Evolutionary conservation across 2,113 vertebrate genomes (phyloP).

Genomic region (Danio rerio): DNA sequence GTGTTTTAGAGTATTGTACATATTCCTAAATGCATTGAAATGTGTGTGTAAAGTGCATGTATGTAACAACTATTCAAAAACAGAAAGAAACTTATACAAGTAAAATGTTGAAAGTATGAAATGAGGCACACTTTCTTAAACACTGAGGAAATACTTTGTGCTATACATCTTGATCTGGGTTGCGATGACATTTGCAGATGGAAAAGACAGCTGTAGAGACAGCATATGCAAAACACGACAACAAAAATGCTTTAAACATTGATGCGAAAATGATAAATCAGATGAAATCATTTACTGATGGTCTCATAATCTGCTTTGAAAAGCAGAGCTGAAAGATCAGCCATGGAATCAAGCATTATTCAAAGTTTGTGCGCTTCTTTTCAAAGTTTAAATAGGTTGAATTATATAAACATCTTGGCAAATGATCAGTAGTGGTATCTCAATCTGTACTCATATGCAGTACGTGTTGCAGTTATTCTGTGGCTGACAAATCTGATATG

Average conservation of each 20-base stretch:
- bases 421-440: not conserved
- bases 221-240: not conserved
- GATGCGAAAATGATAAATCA: not conserved
- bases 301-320: not conserved
- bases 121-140: conserved; percentile 19
- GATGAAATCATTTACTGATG: not conserved
- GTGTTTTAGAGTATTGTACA: not conserved
- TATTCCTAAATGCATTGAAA: not conserved
- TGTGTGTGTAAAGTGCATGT: not conserved
- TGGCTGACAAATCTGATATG: conserved; percentile 12
- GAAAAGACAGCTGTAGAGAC: not conserved
- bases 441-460: not conserved
- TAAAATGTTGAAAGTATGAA: not conserved
- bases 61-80: not conserved
- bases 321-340: not conserved
- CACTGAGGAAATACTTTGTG: not conserved
- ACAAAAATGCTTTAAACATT: not conserved
- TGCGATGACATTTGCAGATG: not conserved
- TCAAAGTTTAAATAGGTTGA: not conserved
- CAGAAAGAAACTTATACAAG: not conserved
- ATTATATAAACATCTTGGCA: not conserved
- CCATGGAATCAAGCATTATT: not conserved
- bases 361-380: not conserved
- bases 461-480: too few species aligned
- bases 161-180: not conserved